These are phyloP conservation scores for Copidosoma floridanum DNA, from an alignment of 1,140 invertebrate genomes.

Conservation along the genomic window DNA sequence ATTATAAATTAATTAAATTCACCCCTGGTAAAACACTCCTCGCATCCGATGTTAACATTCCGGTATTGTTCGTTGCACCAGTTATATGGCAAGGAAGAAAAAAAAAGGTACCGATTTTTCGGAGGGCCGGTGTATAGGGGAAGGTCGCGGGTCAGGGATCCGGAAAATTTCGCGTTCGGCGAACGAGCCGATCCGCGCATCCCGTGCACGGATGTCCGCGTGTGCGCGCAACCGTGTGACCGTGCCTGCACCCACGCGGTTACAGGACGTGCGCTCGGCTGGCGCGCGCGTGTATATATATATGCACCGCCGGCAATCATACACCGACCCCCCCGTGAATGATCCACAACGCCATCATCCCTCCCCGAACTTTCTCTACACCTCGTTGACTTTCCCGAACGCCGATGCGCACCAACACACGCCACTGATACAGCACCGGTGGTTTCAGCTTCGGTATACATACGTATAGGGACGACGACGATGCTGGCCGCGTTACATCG, in stretches of 20 bases:
- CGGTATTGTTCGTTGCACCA: too few relatives aligned
- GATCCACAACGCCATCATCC: slow-evolving; percentile 9
- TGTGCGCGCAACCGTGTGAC: slow-evolving; percentile 46
- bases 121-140: slow-evolving; percentile 3
- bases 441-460: background rate
- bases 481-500: slow-evolving; percentile 11
- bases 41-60: too few relatives aligned
- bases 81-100: too few relatives aligned
- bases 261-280: slow-evolving; percentile 40
- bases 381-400: slow-evolving; percentile 16
- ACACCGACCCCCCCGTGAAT: too few relatives aligned
- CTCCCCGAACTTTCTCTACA: slow-evolving; percentile 17
- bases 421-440: too few relatives aligned
- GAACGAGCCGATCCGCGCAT: slow-evolving; percentile 12
- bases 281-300: too few relatives aligned
- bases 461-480: background rate
- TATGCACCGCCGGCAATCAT: slow-evolving; percentile 35
- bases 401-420: background rate
- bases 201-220: slow-evolving; percentile 48
- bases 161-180: slow-evolving; percentile 12
- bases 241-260: slow-evolving; percentile 41
- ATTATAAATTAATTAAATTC: too few relatives aligned
- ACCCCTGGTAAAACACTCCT: too few relatives aligned
- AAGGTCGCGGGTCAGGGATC: background rate
- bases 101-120: too few relatives aligned